Evolutionary conservation across 2,888 invertebrate genomes (phyloP), one percentile per base, ranked within the genome.

Genomic region (Pseudoips prasinana): DNA sequence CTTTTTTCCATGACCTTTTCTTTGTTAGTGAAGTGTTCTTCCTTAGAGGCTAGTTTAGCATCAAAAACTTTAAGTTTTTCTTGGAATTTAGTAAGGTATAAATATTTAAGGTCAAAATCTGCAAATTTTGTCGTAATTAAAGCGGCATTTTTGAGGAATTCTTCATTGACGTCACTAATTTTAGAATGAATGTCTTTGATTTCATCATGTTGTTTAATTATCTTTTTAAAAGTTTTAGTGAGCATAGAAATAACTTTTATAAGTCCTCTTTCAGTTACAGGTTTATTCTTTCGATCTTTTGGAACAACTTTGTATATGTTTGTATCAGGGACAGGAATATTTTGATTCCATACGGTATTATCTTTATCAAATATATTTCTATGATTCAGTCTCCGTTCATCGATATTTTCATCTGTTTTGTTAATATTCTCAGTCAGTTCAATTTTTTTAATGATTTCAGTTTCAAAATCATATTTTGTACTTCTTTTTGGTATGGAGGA

Each of bases 191-290:
- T 79, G 1, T 54, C 46, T 54, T 78, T 84, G 0, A 88, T 81
- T 35, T 81, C 77, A 0, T 47, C 63, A 9, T 86, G 84, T 33
- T 88, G 85, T 33, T 67, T 82, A 66, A 77, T 82, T 5, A 85
- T 76, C 33, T 78, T 87, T 35, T 83, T 86, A 22, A 86, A 86
- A 0, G 84, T 81, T 40, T 76, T 84, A 0, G 86, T 79, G 1
- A 88, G 44, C 70, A 84, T 79, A 0, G 83, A 61, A 1, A 88
- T 56, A 0, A 88, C 72, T 62, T 83, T 87, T 0, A 85, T 56
- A 1, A 88, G 45, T 4, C 80, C 82, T 60, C 64, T 72, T 57
- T 87, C 85, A 8, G 74, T 70, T 0, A 84, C 61, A 1, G 67
- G 51, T 37, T 71, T 78, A 17, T 48, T 51, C 29, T 50, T 65